A percentile compares a stretch with the other conserved stretches of the same genome.
These are phyloP conservation scores for Lagenorhynchus albirostris DNA, from an alignment of 2,113 vertebrate genomes.

Conservation along the genomic window DNA sequence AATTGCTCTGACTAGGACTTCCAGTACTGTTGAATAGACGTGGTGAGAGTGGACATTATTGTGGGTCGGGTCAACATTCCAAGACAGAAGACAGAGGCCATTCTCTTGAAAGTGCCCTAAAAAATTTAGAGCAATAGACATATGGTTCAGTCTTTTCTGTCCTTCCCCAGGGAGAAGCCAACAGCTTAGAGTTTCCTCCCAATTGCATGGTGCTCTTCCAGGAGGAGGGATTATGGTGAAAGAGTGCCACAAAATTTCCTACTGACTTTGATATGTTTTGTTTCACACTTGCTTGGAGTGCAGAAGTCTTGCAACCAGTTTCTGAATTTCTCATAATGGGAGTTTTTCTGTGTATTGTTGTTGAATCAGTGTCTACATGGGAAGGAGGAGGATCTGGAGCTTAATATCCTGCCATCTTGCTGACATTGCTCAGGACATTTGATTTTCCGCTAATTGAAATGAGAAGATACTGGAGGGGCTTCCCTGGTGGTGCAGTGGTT, in stretches of 20 bases:
- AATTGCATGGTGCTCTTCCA: neutral
- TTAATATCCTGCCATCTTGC: neutral
- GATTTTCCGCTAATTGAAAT: neutral
- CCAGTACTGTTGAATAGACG: neutral
- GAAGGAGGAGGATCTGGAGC: neutral
- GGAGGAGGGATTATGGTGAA: neutral
- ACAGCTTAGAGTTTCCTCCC: neutral
- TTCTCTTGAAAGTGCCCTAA: neutral
- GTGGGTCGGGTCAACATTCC: neutral
- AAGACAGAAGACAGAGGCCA: neutral
- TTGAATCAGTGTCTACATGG: neutral
- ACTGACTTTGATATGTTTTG: neutral
- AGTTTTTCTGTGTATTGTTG: neutral
- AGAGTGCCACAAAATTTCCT: neutral
- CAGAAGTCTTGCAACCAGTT: neutral
- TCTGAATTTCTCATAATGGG: neutral
- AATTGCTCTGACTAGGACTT: neutral
- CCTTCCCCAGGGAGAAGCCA: neutral
- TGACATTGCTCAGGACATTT: neutral
- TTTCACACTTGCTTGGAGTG: neutral
- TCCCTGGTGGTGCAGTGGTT: too few species aligned
- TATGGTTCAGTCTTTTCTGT: neutral
- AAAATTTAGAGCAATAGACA: neutral
- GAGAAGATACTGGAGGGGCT: neutral
- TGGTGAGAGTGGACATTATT: neutral